Evolutionary conservation across 1,140 invertebrate species (phyloP), one percentile per base, ranked within the genome.

Genomic region (Macrocentrus cingulum): DNA sequence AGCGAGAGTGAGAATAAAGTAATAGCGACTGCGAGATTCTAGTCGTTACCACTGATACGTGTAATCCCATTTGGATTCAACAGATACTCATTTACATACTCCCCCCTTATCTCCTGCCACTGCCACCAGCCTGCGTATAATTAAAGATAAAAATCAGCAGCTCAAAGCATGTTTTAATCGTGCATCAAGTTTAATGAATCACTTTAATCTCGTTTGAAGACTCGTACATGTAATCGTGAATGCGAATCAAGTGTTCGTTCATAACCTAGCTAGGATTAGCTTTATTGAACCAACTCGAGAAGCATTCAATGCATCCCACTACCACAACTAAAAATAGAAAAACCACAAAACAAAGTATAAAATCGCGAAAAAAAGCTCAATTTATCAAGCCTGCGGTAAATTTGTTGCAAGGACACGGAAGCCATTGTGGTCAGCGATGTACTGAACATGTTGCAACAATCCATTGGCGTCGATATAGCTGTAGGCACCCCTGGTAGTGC

Each of bases 381-480:
- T 56, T 37, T 56, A 65, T 62, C 67, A 68, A 15, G 74, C 83
- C 65, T 83, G 76, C 0, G 86, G 86, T 37, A 88, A 66, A 72
- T 88, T 87, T 22, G 85, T 86, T 22, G 84, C 87, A 16, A 84
- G 70, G 9, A 84, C 84, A 65, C 87, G 79, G 75, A 89, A 89
- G 50, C 87, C 88, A 64, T 85, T 80, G 3, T 82, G 80, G 78
- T 89, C 86, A 29, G 87, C 82, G 20, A 87, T 80, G 69, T 89
- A 89, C 52, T 83, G 78, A 15, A 87, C 84, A 19, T 83, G 83
- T 69, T 89, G 87, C 2, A 87, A 64, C 19, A 86, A 71, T 1
- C 87, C 87, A 67, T 88, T 82, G 7, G 84, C 83, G 67, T 90
- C 88, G 16, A 90, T 79, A 66, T 89, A 90, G 52, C 85, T 86